phyloP scores from a whole-genome alignment of 2,113 vertebrate species.

The Nannospalax galili region DNA sequence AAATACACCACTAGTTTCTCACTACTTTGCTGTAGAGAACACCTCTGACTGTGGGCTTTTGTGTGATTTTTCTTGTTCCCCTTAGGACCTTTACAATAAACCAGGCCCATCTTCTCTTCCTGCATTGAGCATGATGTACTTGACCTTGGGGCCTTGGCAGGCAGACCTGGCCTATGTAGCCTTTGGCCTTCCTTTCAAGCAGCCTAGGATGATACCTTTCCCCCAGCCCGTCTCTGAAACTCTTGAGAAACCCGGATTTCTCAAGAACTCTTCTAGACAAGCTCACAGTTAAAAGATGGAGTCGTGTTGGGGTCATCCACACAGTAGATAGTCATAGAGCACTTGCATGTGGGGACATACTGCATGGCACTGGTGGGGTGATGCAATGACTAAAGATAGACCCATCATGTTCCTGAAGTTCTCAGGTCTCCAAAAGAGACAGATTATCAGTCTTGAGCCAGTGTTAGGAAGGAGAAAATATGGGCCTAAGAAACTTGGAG shows the following conservation, averaged over 20 bases:
- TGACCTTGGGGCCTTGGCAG: neutral
- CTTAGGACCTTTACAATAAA: neutral
- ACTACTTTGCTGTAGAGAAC: no score
- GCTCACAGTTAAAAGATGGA: neutral
- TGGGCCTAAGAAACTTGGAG: neutral
- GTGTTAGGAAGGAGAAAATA: neutral
- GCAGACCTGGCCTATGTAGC: neutral
- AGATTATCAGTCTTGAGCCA: neutral
- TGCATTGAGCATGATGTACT: neutral
- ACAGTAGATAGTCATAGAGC: neutral
- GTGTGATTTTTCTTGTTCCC: neutral
- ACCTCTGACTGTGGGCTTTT: neutral
- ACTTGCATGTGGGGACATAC: neutral
- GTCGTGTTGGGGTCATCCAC: neutral
- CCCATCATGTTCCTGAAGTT: neutral
- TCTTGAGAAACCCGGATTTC: neutral
- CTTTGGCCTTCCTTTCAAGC: neutral
- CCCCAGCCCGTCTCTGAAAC: neutral
- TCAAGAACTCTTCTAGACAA: neutral
- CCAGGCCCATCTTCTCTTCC: neutral
- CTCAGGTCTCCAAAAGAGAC: neutral
- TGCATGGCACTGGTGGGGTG: neutral
- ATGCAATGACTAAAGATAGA: neutral
- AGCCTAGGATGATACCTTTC: neutral
- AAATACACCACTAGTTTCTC: no score